Percentiles rank a stretch among this genome's conserved stretches.
Conservation (phyloP, 1,140 invertebrate genomes). For the Cotesia glomerata region DNA sequence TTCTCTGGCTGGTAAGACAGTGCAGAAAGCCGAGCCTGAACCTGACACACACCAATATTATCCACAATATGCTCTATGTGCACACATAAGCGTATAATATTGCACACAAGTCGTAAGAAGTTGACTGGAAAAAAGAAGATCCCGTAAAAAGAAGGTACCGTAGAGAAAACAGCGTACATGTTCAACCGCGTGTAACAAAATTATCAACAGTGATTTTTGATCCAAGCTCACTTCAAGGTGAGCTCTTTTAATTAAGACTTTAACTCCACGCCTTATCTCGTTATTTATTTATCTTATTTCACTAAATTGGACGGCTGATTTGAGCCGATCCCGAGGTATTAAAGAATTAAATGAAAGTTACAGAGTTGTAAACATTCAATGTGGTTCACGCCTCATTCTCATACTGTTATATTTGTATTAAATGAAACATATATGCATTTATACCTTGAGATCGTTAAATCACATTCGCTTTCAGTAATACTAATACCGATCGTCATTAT, state of each 20-base stretch:
- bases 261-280: neutral
- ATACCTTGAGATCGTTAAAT: slow-evolving; percentile 6
- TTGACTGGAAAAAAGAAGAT: slow-evolving; percentile 19
- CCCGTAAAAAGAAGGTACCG: slow-evolving; percentile 33
- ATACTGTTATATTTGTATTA: neutral
- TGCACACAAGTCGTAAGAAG: neutral
- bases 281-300: neutral
- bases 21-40: neutral
- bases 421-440: neutral
- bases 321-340: neutral
- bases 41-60: neutral
- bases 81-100: too few relatives aligned
- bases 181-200: slow-evolving; percentile 44
- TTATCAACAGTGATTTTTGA: slow-evolving; percentile 22
- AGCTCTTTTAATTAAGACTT: neutral
- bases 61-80: too few relatives aligned
- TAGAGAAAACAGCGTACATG: slow-evolving; percentile 46
- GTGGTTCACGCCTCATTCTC: neutral
- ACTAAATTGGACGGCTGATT: too few relatives aligned
- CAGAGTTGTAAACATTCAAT: neutral
- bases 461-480: slow-evolving; percentile 21
- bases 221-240: too few relatives aligned
- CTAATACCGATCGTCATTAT: neutral
- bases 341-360: slow-evolving; percentile 32
- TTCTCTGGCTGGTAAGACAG: neutral